phyloP scores from a whole-genome alignment of 1,140 invertebrate species.

The Rhyzopertha dominica region DNA sequence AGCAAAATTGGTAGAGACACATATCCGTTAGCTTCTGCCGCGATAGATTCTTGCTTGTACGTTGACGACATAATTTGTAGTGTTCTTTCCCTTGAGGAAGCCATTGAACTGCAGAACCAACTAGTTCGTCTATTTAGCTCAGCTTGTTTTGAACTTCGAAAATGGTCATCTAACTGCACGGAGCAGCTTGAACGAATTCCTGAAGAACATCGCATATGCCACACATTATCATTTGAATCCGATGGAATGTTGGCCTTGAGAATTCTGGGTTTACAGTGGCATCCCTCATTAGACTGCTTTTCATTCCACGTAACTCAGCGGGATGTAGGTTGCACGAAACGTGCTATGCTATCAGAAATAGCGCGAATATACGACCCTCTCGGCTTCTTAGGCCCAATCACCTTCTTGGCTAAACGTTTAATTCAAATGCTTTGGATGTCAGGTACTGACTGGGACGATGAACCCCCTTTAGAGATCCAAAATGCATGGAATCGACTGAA shows the following conservation, averaged over 20 bases:
- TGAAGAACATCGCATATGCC: no score
- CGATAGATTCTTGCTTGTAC: no score
- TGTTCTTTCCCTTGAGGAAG: no score
- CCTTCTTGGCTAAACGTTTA: slow-evolving; percentile 35
- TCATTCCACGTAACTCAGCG: neutral
- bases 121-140: no score
- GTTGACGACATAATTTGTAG: no score
- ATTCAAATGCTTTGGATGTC: slow-evolving; percentile 39
- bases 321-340: slow-evolving; percentile 24
- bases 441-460: slow-evolving; percentile 36
- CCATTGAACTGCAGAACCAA: no score
- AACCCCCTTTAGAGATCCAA: slow-evolving; percentile 18
- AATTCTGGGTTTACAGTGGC: slow-evolving; percentile 8
- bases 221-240: slow-evolving; percentile 4
- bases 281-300: slow-evolving; percentile 2
- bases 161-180: no score
- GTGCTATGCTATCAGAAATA: slow-evolving; percentile 32
- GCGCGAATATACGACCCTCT: slow-evolving; percentile 37
- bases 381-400: slow-evolving; percentile 35
- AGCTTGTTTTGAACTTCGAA: no score
- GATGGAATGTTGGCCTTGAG: neutral
- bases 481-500: slow-evolving; percentile 25
- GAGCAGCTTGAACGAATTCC: no score
- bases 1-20: no score
- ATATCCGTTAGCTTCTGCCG: no score